phyloP scores from a whole-genome alignment of 2,113 vertebrate species.

The Tinamus guttatus region DNA sequence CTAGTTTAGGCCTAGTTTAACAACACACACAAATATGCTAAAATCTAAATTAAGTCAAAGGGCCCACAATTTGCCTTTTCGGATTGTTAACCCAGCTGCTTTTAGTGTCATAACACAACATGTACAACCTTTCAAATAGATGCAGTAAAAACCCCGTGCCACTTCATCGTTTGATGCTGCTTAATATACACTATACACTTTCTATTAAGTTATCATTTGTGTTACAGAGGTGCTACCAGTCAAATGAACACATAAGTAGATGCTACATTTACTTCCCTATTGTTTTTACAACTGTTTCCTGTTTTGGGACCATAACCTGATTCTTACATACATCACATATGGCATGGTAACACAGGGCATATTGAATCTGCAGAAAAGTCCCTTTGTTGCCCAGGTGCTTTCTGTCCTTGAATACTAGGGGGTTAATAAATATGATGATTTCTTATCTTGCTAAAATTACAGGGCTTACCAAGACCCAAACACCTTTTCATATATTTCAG shows the following conservation, averaged over 20 bases:
- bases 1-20: not conserved
- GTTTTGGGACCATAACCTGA: not conserved
- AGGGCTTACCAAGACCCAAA: not conserved
- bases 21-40: not conserved
- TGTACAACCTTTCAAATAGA: not conserved
- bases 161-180: not conserved
- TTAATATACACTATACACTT: not conserved
- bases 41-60: not conserved
- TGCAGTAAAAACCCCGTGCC: not conserved
- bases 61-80: not conserved
- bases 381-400: not conserved
- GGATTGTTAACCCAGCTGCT: not conserved
- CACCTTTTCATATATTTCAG: not conserved
- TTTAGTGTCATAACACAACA: not conserved
- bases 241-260: no score
- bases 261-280: not conserved
- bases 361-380: not conserved
- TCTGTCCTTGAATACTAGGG: not conserved
- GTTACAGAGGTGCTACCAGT: not conserved
- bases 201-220: not conserved
- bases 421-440: not conserved
- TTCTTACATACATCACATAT: not conserved
- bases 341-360: not conserved
- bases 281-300: not conserved
- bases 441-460: not conserved